Conservation (phyloP, 2,113 vertebrate genomes). For the Eretmochelys imbricata region DNA sequence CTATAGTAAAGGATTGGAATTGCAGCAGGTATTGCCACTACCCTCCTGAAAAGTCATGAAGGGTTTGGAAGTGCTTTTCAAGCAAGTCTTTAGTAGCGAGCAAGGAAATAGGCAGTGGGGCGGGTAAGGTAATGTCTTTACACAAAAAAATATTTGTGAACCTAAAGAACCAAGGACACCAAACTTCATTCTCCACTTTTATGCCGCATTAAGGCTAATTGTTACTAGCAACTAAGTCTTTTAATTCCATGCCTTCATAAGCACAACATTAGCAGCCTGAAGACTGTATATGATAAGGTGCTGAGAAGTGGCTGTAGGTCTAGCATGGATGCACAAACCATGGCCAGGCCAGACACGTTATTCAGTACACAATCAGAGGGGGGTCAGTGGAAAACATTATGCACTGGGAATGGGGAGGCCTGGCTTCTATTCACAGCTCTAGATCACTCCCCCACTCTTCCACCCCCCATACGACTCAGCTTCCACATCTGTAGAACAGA, state of each 20-base stretch:
- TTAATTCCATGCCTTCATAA: not conserved
- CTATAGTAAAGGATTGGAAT: not conserved
- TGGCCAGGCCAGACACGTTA: not conserved
- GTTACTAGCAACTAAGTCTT: not conserved
- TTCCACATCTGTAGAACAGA: not conserved
- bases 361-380: not conserved
- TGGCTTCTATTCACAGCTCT: not conserved
- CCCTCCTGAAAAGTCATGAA: not conserved
- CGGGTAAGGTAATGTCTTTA: no score
- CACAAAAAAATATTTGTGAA: not conserved
- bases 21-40: not conserved
- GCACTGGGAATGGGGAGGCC: not conserved
- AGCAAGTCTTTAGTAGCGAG: not conserved
- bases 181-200: not conserved
- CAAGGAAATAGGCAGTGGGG: not conserved
- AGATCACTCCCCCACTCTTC: not conserved
- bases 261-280: not conserved
- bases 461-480: not conserved
- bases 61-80: not conserved
- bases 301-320: not conserved
- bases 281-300: not conserved
- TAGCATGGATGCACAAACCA: not conserved
- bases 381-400: not conserved
- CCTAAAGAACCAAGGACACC: rapidly evolving
- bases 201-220: not conserved